Evolutionary conservation across 2,888 invertebrate species (phyloP).

Genomic region (Chorisops tibialis): DNA sequence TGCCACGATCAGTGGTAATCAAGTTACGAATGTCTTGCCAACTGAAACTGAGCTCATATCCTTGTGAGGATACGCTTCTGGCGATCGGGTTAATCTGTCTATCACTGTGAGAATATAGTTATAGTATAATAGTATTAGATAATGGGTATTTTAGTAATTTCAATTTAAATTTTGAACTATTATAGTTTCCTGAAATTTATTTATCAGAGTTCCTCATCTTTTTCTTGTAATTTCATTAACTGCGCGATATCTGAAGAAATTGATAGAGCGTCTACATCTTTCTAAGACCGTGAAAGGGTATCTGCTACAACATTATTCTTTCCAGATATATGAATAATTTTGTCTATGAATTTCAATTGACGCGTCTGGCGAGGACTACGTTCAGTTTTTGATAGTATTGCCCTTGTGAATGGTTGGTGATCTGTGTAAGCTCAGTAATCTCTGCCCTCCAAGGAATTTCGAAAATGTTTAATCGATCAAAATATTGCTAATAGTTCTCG

Average conservation of each 20-base stretch:
- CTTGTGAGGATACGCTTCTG: neutral
- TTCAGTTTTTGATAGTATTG: neutral
- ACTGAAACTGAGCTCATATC: neutral
- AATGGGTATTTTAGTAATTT: neutral
- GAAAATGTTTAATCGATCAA: neutral
- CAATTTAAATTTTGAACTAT: too few relatives aligned
- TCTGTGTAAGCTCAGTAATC: neutral
- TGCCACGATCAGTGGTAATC: neutral
- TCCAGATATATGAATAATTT: neutral
- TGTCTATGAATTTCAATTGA: neutral
- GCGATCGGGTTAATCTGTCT: too few relatives aligned
- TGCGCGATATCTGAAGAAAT: too few relatives aligned
- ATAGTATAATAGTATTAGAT: too few relatives aligned
- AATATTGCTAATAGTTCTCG: conserved; percentile 35
- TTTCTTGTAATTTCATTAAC: neutral
- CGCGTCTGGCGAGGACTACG: neutral
- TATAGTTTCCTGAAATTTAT: neutral
- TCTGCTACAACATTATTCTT: neutral
- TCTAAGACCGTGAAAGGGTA: neutral
- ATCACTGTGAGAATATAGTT: too few relatives aligned
- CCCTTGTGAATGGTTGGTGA: neutral
- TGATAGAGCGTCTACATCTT: neutral
- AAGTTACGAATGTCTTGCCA: neutral
- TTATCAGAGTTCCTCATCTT: neutral
- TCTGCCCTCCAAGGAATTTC: neutral